phyloP scores from a whole-genome alignment of 2,113 vertebrate species.

The Anas platyrhynchos region DNA sequence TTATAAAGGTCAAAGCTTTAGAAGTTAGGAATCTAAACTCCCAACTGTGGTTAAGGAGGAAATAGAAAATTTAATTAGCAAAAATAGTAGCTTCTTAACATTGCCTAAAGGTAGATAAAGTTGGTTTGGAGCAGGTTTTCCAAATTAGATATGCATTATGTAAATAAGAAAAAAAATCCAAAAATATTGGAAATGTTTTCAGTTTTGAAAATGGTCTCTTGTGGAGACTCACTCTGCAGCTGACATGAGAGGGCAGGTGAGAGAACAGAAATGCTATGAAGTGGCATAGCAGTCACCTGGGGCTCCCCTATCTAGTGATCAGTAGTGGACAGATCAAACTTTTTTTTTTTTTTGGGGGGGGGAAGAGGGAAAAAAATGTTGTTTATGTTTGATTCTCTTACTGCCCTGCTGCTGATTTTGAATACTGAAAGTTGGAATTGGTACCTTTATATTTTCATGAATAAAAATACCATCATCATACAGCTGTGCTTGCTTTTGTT shows the following conservation, averaged over 20 bases:
- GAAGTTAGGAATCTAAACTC: background rate
- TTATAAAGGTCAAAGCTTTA: background rate
- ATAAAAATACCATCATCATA: background rate
- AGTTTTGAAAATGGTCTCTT: background rate
- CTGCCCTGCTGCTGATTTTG: background rate
- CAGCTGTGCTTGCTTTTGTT: background rate
- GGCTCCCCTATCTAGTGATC: background rate
- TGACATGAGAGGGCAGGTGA: background rate
- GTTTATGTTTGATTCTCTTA: background rate
- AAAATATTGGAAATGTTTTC: background rate
- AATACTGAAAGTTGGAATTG: background rate
- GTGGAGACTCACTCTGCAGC: background rate
- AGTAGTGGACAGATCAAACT: background rate
- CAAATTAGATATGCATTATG: background rate
- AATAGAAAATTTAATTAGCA: background rate
- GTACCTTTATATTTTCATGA: background rate
- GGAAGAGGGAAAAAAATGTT: background rate
- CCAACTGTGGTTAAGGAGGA: background rate
- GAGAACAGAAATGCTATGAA: background rate
- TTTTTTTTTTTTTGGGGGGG: background rate
- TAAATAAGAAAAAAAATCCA: background rate
- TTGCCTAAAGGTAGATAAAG: background rate
- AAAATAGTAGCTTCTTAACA: background rate
- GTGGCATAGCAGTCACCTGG: background rate
- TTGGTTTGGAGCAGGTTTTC: background rate